Percentiles rank a stretch among this genome's conserved stretches.
Conservation (phyloP, 2,797 vertebrate genomes). For the Tauraco hartlaubi region DNA sequence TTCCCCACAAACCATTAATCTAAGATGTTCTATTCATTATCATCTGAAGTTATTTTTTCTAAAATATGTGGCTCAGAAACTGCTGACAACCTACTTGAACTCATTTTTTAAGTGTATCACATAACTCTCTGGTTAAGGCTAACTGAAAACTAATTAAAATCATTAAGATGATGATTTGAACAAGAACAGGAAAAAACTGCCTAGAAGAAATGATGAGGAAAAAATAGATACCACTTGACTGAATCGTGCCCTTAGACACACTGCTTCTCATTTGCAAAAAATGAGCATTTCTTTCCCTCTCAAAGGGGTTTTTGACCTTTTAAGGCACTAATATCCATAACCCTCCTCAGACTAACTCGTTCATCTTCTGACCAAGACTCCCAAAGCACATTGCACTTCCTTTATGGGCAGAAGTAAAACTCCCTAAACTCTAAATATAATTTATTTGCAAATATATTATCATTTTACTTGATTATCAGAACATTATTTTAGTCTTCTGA, state of each 20-base stretch:
- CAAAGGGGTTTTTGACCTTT: slow-evolving; percentile 35
- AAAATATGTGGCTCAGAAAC: slow-evolving; percentile 42
- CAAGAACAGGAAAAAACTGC: background rate
- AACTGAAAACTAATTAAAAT: slow-evolving; percentile 54
- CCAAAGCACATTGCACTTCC: background rate
- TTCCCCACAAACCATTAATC: slow-evolving; percentile 51
- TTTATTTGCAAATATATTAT: background rate
- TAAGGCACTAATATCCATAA: background rate
- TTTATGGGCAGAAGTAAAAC: slow-evolving; percentile 14
- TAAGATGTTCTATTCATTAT: slow-evolving; percentile 40
- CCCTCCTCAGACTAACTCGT: background rate
- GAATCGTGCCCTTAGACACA: background rate
- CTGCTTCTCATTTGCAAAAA: slow-evolving; percentile 12
- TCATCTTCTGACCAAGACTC: slow-evolving; percentile 9
- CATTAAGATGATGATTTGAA: slow-evolving; percentile 23
- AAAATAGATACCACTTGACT: slow-evolving; percentile 30
- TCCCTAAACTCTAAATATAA: background rate
- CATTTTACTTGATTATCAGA: background rate
- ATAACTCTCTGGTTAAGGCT: slow-evolving; percentile 22
- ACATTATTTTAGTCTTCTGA: background rate
- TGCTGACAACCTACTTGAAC: slow-evolving; percentile 42
- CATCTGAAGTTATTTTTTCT: slow-evolving; percentile 36
- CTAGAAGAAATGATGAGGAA: slow-evolving; percentile 36
- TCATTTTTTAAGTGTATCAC: background rate
- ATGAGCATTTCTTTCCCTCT: slow-evolving; percentile 24